These are phyloP conservation scores for Corythornis leucogaster DNA, from an alignment of 2,797 vertebrate genomes.

Conservation along the genomic window DNA sequence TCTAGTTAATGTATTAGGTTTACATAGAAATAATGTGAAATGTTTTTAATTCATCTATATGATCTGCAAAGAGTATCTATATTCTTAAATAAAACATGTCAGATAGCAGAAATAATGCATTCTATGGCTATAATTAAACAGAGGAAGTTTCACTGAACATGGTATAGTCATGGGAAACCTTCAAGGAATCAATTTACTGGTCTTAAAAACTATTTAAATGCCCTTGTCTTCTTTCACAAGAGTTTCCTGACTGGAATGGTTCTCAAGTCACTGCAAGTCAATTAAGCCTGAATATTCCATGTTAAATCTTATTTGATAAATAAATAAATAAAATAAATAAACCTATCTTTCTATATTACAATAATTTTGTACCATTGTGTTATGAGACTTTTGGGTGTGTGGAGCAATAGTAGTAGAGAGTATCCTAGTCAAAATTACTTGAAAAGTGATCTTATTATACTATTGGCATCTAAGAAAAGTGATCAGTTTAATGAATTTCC, in stretches of 20 bases:
- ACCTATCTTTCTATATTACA: accelerated
- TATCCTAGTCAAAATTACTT: neutral
- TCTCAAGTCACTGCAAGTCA: neutral
- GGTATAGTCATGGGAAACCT: accelerated
- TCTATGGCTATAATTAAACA: neutral
- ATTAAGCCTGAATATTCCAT: neutral
- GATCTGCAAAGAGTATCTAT: neutral
- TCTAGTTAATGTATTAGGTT: neutral
- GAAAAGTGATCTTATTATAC: neutral
- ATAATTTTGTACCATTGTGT: accelerated
- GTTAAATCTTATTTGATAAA: neutral
- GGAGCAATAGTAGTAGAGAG: neutral
- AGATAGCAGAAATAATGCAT: neutral
- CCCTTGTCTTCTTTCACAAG: accelerated
- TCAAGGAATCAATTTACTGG: neutral
- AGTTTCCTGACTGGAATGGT: accelerated
- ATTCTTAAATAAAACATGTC: neutral
- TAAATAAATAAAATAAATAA: too few species aligned
- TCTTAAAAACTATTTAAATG: neutral
- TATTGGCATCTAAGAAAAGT: neutral
- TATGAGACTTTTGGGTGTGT: neutral
- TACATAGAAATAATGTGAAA: neutral
- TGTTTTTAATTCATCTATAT: neutral
- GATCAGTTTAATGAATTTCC: accelerated
- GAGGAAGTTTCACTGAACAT: neutral